phyloP scores from a whole-genome alignment of 2,113 vertebrate genomes.

The Boulengeromyrus knoepffleri region DNA sequence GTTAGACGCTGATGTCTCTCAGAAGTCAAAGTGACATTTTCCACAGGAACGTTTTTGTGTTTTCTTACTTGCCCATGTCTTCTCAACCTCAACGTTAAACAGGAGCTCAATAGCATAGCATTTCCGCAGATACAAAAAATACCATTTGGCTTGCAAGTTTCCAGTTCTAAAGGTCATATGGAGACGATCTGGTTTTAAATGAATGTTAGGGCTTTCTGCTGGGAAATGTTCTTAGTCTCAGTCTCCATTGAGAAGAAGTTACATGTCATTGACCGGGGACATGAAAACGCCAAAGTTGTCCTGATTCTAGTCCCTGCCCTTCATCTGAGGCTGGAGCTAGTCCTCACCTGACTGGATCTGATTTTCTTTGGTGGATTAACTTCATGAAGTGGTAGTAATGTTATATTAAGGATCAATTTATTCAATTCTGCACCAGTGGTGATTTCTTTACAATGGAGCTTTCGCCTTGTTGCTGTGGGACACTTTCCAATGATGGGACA shows the following conservation, averaged over 20 bases:
- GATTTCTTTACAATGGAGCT: background rate
- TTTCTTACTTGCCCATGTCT: background rate
- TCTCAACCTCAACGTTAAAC: background rate
- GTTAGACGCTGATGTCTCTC: background rate
- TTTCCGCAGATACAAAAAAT: background rate
- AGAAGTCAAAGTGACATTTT: background rate
- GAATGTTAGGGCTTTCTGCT: background rate
- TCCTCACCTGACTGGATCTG: background rate
- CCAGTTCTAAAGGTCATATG: constrained; percentile 1
- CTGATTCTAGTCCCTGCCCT: background rate
- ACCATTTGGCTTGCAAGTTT: background rate
- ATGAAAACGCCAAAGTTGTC: background rate
- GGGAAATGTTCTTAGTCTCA: background rate
- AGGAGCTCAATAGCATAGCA: background rate
- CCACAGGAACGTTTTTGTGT: background rate
- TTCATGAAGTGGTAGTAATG: background rate
- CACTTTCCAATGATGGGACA: background rate
- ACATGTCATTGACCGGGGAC: background rate
- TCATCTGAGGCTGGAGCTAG: background rate
- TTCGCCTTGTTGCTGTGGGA: background rate
- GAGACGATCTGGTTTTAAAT: background rate
- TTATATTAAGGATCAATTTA: background rate
- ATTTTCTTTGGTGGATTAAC: background rate
- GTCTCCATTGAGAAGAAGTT: background rate
- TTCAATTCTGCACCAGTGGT: background rate